These are phyloP conservation scores for Budorcas taxicolor DNA, from an alignment of 2,113 vertebrate species.

Conservation along the genomic window DNA sequence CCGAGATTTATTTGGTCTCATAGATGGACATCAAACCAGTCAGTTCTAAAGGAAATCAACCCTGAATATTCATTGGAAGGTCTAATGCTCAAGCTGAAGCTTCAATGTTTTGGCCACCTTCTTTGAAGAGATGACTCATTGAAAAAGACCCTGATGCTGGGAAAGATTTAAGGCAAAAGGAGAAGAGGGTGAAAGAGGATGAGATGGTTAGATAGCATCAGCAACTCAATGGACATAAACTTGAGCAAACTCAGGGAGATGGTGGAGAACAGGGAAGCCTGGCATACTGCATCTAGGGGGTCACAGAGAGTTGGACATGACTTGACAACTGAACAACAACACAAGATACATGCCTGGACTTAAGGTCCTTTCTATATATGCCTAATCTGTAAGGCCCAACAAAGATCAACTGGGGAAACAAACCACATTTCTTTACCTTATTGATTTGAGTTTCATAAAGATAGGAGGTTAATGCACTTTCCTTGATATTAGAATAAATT, in stretches of 20 bases:
- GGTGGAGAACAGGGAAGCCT: not conserved
- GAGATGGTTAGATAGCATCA: not conserved
- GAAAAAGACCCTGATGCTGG: not conserved
- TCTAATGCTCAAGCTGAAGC: not conserved
- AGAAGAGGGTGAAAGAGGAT: not conserved
- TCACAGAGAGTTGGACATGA: not conserved
- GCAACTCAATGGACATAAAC: not conserved
- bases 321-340: not conserved
- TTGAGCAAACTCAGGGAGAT: not conserved
- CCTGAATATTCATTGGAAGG: not conserved
- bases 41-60: not conserved
- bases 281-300: not conserved
- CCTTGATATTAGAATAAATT: not conserved
- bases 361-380: not conserved
- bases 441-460: not conserved
- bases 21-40: not conserved
- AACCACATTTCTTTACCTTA: not conserved
- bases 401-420: not conserved
- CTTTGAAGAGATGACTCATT: not conserved
- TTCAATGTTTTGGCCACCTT: not conserved
- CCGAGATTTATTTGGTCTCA: not conserved
- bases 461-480: not conserved
- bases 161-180: not conserved
- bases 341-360: too few relatives aligned
- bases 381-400: not conserved